Percentiles rank a stretch among this genome's conserved stretches.
Evolutionary conservation across 53 echinoderm and acorn worm species (phyloP).

Genomic region (Crossaster papposus): DNA sequence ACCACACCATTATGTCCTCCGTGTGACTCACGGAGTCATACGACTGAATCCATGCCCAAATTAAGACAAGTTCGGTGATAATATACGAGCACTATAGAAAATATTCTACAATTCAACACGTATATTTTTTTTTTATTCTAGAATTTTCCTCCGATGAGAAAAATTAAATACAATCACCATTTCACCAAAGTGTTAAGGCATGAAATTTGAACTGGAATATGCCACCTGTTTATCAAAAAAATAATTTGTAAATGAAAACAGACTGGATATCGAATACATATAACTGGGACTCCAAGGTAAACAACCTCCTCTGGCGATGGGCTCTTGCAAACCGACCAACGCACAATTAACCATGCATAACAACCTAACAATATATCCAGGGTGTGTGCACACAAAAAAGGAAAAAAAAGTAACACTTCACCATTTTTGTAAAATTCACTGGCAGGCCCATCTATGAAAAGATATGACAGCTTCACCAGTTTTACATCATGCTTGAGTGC

Average conservation of each 20-base stretch:
- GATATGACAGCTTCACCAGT: background rate
- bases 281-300: background rate
- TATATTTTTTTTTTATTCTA: too few relatives aligned
- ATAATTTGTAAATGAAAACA: background rate
- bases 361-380: background rate
- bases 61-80: too few relatives aligned
- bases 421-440: background rate
- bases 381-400: background rate
- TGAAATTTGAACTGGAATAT: background rate
- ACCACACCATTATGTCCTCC: background rate
- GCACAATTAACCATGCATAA: background rate
- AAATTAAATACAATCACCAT: background rate
- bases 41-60: background rate
- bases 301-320: background rate
- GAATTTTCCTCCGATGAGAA: too few relatives aligned
- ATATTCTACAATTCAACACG: too few relatives aligned
- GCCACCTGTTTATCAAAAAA: background rate
- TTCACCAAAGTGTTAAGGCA: background rate
- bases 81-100: too few relatives aligned
- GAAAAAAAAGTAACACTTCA: background rate
- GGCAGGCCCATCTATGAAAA: background rate
- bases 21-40: background rate
- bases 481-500: background rate
- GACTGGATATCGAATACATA: background rate
- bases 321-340: background rate